Conservation (phyloP, 1,140 invertebrate genomes). For the Temnothorax nylanderi region DNA sequence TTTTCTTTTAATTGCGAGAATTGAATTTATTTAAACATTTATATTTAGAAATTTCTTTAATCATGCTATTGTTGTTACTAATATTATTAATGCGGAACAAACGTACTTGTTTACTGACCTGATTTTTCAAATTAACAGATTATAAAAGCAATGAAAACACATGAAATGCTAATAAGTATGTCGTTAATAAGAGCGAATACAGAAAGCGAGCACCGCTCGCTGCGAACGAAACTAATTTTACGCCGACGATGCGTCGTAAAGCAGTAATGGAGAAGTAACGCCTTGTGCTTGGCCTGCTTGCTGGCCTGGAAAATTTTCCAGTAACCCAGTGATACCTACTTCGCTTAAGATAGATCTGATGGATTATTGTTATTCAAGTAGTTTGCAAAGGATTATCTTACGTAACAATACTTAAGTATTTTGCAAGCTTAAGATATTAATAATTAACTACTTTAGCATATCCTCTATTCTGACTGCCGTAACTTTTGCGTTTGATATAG, state of each 20-base stretch:
- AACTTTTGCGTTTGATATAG: not conserved
- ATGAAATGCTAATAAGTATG: constrained; percentile 3
- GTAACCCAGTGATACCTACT: constrained; percentile 69
- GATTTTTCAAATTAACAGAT: not conserved
- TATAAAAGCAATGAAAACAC: not conserved
- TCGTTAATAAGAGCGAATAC: constrained; percentile 17
- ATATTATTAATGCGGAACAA: not conserved
- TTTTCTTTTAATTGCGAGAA: not conserved
- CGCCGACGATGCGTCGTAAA: constrained; percentile 47
- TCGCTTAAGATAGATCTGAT: constrained; percentile 23
- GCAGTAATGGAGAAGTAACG: constrained; percentile 39
- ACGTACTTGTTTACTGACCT: not conserved
- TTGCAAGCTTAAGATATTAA: not conserved
- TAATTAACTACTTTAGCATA: not conserved
- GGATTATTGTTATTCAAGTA: constrained; percentile 21
- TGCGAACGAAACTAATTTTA: constrained; percentile 47
- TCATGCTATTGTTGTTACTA: not conserved
- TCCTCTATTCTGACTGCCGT: not conserved
- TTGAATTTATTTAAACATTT: not conserved
- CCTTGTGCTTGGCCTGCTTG: constrained; percentile 41
- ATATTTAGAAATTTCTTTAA: not conserved
- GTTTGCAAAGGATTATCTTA: constrained; percentile 14
- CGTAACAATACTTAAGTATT: not conserved
- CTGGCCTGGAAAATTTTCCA: constrained; percentile 65
- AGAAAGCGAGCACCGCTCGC: constrained; percentile 2